Evolutionary conservation across 2,888 invertebrate genomes (phyloP), one percentile per base, ranked within the genome.

Genomic region (Slavum lentiscoides): DNA sequence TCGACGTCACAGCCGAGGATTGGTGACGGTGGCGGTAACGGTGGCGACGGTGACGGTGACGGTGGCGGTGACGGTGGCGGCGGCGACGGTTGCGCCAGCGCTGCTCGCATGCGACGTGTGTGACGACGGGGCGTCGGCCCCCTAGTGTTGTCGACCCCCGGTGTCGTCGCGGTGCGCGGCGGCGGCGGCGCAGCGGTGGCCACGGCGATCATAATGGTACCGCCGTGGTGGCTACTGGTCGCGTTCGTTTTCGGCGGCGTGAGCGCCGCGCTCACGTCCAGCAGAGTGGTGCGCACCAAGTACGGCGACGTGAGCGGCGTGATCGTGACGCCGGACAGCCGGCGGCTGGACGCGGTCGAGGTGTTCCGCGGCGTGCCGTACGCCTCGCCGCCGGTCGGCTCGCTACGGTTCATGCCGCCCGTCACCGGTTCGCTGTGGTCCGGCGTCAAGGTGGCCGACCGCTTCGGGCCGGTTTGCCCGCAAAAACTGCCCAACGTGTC

Each of bases 391-490:
- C 96, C 97, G 55, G 88, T 93, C 66, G 96, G 95, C 9, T 92
- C 92, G 82, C 88, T 97, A 82, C 90, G 98, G 82, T 98, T 98
- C 87, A 97, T 97, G 96, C 97, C 97, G 17, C 97, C 97, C 30
- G 96, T 96, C 37, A 94, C 94, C 82, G 95, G 96, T 43, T 94
- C 95, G 76, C 91, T 95, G 86, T 96, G 96, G 96, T 91, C 92
- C 81, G 95, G 94, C 61, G 93, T 96, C 66, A 93, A 94, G 87
- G 91, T 93, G 84, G 95, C 95, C 83, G 94, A 95, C 87, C 90
- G 89, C 86, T 94, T 95, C 86, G 92, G 94, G 84, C 94, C 96
- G 17, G 97, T 96, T 53, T 97, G 97, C 86, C 96, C 97, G 9
- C 97, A 97, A 89, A 91, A 93, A 84, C 88, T 95, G 84, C 96